A percentile compares a stretch with the other conserved stretches of the same genome.
Conservation (phyloP, 2,113 vertebrate genomes). For the Syngnathus scovelli region DNA sequence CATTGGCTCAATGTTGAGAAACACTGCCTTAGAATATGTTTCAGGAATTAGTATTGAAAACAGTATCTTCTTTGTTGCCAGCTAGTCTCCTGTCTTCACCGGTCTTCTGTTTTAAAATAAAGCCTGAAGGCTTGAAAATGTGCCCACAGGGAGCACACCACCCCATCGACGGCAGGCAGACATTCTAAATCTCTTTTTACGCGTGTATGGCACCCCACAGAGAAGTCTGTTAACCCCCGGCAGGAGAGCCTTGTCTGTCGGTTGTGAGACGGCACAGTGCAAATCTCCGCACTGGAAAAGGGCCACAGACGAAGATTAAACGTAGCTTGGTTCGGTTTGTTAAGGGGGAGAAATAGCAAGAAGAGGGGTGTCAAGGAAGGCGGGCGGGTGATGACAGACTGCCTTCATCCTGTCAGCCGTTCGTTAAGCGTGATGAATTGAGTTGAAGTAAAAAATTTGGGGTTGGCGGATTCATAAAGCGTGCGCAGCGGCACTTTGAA, state of each 20-base stretch:
- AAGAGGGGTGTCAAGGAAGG: conserved; percentile 15
- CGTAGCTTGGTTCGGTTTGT: conserved; percentile 27
- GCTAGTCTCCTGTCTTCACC: background rate
- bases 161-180: conserved; percentile 12
- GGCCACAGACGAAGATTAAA: conserved; percentile 32
- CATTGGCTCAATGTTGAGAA: background rate
- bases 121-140: background rate
- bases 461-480: conserved; percentile 46
- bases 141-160: conserved; percentile 34
- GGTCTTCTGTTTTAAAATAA: conserved; percentile 3
- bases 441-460: conserved; percentile 54
- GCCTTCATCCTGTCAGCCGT: conserved; percentile 67
- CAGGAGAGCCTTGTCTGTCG: conserved; percentile 63
- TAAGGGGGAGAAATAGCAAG: conserved; percentile 3
- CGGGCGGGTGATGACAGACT: conserved; percentile 60
- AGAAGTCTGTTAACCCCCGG: conserved; percentile 52
- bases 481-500: conserved; percentile 51
- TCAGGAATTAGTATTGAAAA: background rate
- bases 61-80: background rate
- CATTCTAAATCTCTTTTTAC: conserved; percentile 30
- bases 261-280: conserved; percentile 52
- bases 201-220: conserved; percentile 45
- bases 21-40: background rate
- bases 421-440: conserved; percentile 66
- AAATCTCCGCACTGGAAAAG: conserved; percentile 32